Percentiles rank a stretch among this genome's conserved stretches.
Conservation (phyloP, 2,113 vertebrate genomes). For the Sinocyclocheilus grahami region DNA sequence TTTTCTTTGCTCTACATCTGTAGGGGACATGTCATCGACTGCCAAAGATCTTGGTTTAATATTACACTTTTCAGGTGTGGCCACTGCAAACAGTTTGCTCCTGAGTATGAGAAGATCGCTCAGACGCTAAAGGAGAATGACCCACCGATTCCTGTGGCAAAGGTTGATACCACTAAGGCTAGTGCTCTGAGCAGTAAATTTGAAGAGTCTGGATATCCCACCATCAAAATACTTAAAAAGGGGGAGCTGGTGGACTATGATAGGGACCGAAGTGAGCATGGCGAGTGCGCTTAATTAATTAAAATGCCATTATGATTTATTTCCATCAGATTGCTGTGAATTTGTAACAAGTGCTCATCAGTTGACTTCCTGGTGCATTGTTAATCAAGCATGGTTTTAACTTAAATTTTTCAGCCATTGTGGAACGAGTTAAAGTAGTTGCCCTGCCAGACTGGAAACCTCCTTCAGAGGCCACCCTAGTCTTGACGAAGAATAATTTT, state of each 20-base stretch:
- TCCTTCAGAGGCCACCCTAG: conserved; percentile 89
- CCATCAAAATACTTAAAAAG: conserved; percentile 95
- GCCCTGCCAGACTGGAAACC: conserved; percentile 90
- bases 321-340: not conserved
- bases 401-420: conserved; percentile 78
- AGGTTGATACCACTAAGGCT: conserved; percentile 88
- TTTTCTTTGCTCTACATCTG: not conserved
- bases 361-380: not conserved
- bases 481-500: conserved; percentile 93
- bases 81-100: conserved; percentile 94
- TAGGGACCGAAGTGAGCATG: conserved; percentile 83
- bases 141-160: conserved; percentile 90
- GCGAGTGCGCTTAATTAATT: conserved; percentile 63
- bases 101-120: conserved; percentile 95
- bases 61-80: conserved; percentile 83
- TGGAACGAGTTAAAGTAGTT: conserved; percentile 87
- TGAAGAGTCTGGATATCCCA: conserved; percentile 93
- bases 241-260: conserved; percentile 92
- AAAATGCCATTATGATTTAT: too few species aligned
- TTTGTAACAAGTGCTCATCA: not conserved
- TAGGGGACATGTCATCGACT: not conserved
- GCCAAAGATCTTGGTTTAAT: not conserved
- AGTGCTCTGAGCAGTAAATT: conserved; percentile 81
- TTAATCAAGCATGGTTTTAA: not conserved
- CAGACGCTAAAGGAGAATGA: conserved; percentile 85